phyloP scores from a whole-genome alignment of 2,888 invertebrate genomes.

The Apamea monoglypha region DNA sequence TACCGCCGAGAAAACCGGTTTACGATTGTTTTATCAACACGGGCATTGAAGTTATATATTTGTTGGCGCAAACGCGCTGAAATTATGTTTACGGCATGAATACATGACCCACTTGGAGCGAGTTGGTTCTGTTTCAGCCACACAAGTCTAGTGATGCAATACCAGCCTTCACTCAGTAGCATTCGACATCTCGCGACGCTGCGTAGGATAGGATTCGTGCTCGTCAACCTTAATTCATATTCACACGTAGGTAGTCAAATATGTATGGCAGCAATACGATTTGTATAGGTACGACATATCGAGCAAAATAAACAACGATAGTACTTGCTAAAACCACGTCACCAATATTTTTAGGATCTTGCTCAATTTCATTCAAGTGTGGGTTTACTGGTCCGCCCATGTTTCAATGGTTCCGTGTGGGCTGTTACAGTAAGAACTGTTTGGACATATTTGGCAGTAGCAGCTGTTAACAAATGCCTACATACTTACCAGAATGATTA shows the following conservation, averaged over 20 bases:
- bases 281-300: slow-evolving; percentile 59
- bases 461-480: slow-evolving; percentile 62
- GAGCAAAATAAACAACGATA: slow-evolving; percentile 70
- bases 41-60: slow-evolving; percentile 68
- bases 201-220: slow-evolving; percentile 71
- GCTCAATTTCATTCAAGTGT: slow-evolving; percentile 78
- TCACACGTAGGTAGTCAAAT: slow-evolving; percentile 61
- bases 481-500: slow-evolving; percentile 54
- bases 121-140: slow-evolving; percentile 80
- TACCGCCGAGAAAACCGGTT: slow-evolving; percentile 76
- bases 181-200: slow-evolving; percentile 71
- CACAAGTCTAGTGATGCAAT: slow-evolving; percentile 80
- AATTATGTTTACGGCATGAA: slow-evolving; percentile 82
- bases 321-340: slow-evolving; percentile 75
- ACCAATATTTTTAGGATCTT: slow-evolving; percentile 80
- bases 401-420: slow-evolving; percentile 71
- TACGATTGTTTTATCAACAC: slow-evolving; percentile 81
- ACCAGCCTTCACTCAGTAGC: slow-evolving; percentile 71
- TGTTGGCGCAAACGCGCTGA: slow-evolving; percentile 74
- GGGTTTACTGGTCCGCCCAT: slow-evolving; percentile 85
- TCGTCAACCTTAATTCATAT: slow-evolving; percentile 67
- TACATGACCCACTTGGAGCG: slow-evolving; percentile 87
- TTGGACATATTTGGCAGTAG: slow-evolving; percentile 75
- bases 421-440: slow-evolving; percentile 72
- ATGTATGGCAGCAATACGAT: slow-evolving; percentile 57